These are phyloP conservation scores for Heliconius erato DNA, from an alignment of 2,888 invertebrate species.

Conservation along the genomic window DNA sequence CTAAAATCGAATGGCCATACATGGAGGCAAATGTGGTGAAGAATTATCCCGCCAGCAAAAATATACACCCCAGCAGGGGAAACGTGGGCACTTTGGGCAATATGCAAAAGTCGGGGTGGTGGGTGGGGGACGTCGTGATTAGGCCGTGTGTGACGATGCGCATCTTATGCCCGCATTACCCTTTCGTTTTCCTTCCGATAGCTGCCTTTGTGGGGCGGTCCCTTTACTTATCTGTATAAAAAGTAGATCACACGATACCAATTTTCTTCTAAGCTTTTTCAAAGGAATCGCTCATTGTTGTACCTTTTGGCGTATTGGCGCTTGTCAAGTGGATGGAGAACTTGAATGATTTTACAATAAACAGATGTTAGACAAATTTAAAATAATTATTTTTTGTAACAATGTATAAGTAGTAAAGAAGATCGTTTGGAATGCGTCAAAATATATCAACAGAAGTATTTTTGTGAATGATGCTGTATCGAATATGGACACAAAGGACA, in stretches of 20 bases:
- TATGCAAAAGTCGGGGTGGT: constrained; percentile 82
- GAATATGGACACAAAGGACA: constrained; percentile 31
- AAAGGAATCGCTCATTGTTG: constrained; percentile 52
- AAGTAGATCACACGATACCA: constrained; percentile 78
- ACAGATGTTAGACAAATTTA: neutral
- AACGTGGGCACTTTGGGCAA: constrained; percentile 83
- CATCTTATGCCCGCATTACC: constrained; percentile 86
- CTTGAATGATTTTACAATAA: neutral
- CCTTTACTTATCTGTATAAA: constrained; percentile 74
- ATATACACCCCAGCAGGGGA: constrained; percentile 71
- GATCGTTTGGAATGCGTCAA: neutral
- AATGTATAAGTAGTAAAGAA: neutral
- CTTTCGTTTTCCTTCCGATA: constrained; percentile 86
- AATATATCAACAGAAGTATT: neutral
- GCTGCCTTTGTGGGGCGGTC: constrained; percentile 78
- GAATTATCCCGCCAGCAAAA: constrained; percentile 68
- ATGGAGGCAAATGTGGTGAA: constrained; percentile 57
- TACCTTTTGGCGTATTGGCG: constrained; percentile 55
- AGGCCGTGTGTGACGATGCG: constrained; percentile 86
- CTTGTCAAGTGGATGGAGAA: constrained; percentile 44
- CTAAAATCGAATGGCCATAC: constrained; percentile 57
- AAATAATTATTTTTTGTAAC: neutral
- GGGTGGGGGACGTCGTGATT: constrained; percentile 74
- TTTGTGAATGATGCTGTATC: neutral
- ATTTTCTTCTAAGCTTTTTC: constrained; percentile 70